Percentiles rank a stretch among this genome's conserved stretches.
phyloP scores from a whole-genome alignment of 1,140 invertebrate species.

The Drosophila orosa region DNA sequence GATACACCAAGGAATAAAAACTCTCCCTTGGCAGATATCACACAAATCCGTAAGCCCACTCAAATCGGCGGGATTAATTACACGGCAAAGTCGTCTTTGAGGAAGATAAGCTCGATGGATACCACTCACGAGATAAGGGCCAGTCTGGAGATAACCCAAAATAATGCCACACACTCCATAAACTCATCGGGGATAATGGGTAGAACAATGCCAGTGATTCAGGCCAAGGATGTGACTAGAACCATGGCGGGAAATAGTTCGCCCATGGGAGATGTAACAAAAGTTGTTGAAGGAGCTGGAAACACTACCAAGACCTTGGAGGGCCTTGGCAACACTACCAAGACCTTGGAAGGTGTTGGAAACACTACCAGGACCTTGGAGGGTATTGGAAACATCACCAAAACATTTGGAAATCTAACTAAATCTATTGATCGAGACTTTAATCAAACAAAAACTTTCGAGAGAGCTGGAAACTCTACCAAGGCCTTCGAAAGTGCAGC shows the following conservation, averaged over 20 bases:
- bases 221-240: slow-evolving; percentile 9
- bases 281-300: slow-evolving; percentile 2
- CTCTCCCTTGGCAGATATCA: slow-evolving; percentile 17
- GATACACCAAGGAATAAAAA: neutral
- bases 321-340: slow-evolving; percentile 16
- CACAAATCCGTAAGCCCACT: slow-evolving; percentile 26
- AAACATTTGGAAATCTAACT: slow-evolving; percentile 9
- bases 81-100: neutral
- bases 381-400: slow-evolving; percentile 5
- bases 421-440: neutral
- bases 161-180: slow-evolving; percentile 40
- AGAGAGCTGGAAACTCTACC: slow-evolving; percentile 1
- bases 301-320: neutral
- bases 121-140: slow-evolving; percentile 32
- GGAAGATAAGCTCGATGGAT: slow-evolving; percentile 25
- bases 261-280: slow-evolving; percentile 5
- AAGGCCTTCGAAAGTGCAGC: slow-evolving; percentile 14
- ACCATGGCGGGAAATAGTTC: neutral
- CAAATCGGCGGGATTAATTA: slow-evolving; percentile 8
- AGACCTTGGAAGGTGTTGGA: slow-evolving; percentile 4
- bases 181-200: neutral
- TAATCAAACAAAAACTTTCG: slow-evolving; percentile 3
- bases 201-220: slow-evolving; percentile 37
- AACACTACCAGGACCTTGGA: slow-evolving; percentile 13
- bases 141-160: slow-evolving; percentile 4